Conservation (phyloP, 2,888 invertebrate species). For the Anoplius nigerrimus region DNA sequence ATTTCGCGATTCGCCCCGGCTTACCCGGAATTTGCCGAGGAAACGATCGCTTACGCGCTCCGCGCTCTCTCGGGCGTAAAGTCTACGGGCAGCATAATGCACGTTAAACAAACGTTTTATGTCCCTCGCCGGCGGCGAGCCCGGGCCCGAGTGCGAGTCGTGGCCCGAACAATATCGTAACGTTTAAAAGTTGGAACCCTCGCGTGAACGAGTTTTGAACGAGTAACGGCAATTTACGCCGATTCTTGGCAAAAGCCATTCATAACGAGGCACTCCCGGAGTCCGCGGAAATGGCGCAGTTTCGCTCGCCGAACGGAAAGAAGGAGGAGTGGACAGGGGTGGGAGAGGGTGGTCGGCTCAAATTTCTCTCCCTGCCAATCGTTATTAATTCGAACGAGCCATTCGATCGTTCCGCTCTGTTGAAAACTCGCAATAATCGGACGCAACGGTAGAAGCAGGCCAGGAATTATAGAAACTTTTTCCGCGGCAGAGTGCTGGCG, state of each 20-base stretch:
- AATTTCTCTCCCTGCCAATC: background rate
- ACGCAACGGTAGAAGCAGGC: background rate
- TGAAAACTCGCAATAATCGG: slow-evolving; percentile 2
- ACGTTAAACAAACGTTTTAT: too few relatives aligned
- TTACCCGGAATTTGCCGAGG: too few relatives aligned
- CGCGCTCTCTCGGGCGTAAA: too few relatives aligned
- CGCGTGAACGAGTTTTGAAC: background rate
- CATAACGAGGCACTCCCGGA: slow-evolving; percentile 16
- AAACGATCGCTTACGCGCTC: too few relatives aligned
- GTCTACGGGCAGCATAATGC: too few relatives aligned
- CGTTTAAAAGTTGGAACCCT: background rate
- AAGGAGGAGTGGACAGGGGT: too few relatives aligned
- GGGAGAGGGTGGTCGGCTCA: too few relatives aligned
- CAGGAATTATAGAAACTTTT: slow-evolving; percentile 5
- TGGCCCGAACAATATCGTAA: background rate
- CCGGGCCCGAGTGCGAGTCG: too few relatives aligned
- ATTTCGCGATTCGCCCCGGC: too few relatives aligned
- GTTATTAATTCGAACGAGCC: slow-evolving; percentile 7
- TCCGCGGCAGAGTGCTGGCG: background rate
- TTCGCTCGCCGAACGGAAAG: too few relatives aligned
- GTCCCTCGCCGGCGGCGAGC: too few relatives aligned
- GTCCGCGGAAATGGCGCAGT: background rate
- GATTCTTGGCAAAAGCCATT: slow-evolving; percentile 8
- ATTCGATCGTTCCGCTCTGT: background rate
- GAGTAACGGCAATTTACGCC: background rate